A percentile compares a stretch with the other conserved stretches of the same genome.
These are phyloP conservation scores for Megaceryle maxima DNA, from an alignment of 2,113 vertebrate genomes.

Conservation along the genomic window DNA sequence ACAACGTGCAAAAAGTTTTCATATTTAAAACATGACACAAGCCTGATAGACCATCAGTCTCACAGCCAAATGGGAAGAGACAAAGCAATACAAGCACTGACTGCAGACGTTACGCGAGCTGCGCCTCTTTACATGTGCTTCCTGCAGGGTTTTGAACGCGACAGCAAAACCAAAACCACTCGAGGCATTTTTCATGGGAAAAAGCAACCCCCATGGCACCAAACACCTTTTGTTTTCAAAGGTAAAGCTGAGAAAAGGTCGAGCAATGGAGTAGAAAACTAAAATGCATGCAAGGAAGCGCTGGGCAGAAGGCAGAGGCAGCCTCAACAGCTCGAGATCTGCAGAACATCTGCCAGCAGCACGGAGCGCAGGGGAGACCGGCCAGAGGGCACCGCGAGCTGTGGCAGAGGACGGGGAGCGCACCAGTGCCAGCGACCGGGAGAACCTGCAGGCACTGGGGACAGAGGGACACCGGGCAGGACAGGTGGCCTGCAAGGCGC, in stretches of 20 bases:
- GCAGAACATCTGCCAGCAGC: not conserved
- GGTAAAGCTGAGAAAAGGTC: not conserved
- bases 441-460: not conserved
- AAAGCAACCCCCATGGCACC: not conserved
- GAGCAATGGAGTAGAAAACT: not conserved
- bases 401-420: fast-evolving
- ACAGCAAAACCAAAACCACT: not conserved
- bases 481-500: not conserved
- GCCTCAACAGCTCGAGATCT: not conserved
- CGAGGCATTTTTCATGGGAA: not conserved
- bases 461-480: not conserved
- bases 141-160: not conserved
- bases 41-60: not conserved
- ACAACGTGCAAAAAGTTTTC: not conserved
- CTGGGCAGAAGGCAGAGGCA: not conserved
- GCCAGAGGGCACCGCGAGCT: not conserved
- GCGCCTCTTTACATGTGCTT: fast-evolving
- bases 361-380: not conserved
- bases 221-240: not conserved
- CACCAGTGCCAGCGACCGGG: fast-evolving
- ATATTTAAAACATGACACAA: conserved; percentile 6
- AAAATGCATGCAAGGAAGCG: not conserved
- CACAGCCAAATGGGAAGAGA: not conserved
- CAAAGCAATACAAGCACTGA: not conserved
- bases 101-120: not conserved